phyloP scores from a whole-genome alignment of 1,140 invertebrate species.

The Drosophila varians region DNA sequence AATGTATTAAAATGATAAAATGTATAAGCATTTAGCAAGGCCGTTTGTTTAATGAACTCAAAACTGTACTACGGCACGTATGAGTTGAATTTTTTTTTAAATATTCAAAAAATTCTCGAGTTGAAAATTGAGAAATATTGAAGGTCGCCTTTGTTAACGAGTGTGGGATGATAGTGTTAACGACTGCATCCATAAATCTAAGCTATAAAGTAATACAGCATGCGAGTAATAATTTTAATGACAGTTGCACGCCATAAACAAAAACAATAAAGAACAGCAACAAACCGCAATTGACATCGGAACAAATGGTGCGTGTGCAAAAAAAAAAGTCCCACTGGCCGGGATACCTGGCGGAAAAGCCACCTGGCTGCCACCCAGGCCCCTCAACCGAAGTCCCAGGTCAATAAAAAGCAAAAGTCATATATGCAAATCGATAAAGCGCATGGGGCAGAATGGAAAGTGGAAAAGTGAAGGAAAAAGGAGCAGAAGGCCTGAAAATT shows the following conservation, averaged over 20 bases:
- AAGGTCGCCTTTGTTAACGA: conserved; percentile 5
- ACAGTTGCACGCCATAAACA: conserved; percentile 59
- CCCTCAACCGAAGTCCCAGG: not conserved
- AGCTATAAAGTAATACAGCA: conserved; percentile 52
- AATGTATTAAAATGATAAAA: no score
- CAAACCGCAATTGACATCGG: conserved; percentile 2
- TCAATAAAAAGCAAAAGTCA: conserved; percentile 28
- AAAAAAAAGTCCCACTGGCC: conserved; percentile 15
- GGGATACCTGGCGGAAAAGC: conserved; percentile 13
- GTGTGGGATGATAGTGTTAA: conserved; percentile 2
- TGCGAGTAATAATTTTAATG: conserved; percentile 38
- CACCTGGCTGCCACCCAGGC: conserved; percentile 4
- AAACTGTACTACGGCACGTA: not conserved
- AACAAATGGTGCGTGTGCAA: conserved; percentile 41
- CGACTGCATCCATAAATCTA: conserved; percentile 5
- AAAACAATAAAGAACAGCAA: no score
- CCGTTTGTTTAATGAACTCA: not conserved
- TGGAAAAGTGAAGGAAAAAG: not conserved
- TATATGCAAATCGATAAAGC: conserved; percentile 39
- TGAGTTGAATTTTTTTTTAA: not conserved
- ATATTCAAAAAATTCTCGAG: no score
- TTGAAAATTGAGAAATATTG: not conserved
- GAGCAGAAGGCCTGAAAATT: not conserved
- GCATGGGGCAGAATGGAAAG: conserved; percentile 11
- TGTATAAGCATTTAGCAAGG: not conserved